A percentile compares a stretch with the other conserved stretches of the same genome.
phyloP scores from a whole-genome alignment of 2,797 vertebrate genomes.

The Enteromius afrohamiltoni region DNA sequence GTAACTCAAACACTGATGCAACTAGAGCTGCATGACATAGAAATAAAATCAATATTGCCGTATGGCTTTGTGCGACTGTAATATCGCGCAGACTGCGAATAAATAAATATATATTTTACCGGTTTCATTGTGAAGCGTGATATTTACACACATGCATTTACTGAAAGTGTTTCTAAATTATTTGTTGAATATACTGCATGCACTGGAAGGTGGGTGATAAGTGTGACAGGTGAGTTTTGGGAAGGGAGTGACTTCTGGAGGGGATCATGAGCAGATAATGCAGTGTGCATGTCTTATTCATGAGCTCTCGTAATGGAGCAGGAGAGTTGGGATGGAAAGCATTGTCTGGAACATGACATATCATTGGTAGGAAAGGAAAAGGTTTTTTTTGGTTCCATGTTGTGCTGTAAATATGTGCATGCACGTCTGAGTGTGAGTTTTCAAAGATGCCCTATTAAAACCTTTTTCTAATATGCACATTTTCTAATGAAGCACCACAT shows the following conservation, averaged over 20 bases:
- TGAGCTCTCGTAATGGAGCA: conserved; percentile 16
- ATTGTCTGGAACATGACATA: not conserved
- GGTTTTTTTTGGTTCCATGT: not conserved
- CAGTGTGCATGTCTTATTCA: conserved; percentile 4
- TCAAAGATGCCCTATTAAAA: not conserved
- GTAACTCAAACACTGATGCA: conserved; percentile 5
- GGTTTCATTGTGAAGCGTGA: not conserved
- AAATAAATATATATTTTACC: not conserved
- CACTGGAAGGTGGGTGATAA: not conserved
- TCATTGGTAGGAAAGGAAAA: not conserved
- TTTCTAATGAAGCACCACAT: not conserved
- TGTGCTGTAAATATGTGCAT: not conserved
- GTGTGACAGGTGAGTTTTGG: not conserved
- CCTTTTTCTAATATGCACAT: not conserved
- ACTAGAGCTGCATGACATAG: not conserved
- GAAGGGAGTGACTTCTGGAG: not conserved
- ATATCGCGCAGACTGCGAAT: not conserved
- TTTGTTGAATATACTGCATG: too few relatives aligned
- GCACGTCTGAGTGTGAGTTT: not conserved
- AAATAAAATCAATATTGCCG: not conserved
- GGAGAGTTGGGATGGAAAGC: not conserved
- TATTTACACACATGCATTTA: not conserved
- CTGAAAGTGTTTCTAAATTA: not conserved
- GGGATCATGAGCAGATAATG: conserved; percentile 16
- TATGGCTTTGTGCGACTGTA: not conserved